A percentile compares a stretch with the other conserved stretches of the same genome.
Evolutionary conservation across 2,113 vertebrate species (phyloP).

Genomic region (Thomomys bottae): DNA sequence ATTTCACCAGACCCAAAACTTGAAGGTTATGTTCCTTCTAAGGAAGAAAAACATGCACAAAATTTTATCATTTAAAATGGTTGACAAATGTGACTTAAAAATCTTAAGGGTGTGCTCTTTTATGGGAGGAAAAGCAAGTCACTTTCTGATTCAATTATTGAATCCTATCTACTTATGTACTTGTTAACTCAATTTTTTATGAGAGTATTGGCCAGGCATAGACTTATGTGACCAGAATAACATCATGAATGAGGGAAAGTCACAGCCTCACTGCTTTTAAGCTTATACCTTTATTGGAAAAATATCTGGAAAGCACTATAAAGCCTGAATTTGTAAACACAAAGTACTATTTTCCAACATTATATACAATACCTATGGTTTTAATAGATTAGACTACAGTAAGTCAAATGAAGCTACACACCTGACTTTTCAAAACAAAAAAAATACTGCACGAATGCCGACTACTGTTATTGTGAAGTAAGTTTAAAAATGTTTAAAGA

Average conservation of each 20-base stretch:
- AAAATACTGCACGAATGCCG: slow-evolving; percentile 28
- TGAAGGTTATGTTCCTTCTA: slow-evolving; percentile 99
- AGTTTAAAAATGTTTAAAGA: too few species aligned
- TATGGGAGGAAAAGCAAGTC: slow-evolving; percentile 6
- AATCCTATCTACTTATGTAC: not conserved
- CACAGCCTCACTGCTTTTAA: not conserved
- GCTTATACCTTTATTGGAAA: not conserved
- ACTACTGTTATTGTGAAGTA: not conserved
- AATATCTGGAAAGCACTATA: not conserved
- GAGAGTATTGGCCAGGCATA: not conserved
- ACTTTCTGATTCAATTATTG: not conserved
- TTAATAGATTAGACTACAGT: not conserved
- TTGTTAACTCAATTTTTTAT: slow-evolving; percentile 16
- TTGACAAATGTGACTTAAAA: slow-evolving; percentile 20
- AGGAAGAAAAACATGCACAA: slow-evolving; percentile 67
- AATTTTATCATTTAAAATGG: slow-evolving; percentile 45
- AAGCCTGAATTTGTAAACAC: slow-evolving; percentile 46
- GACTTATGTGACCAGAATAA: not conserved
- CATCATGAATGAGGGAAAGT: not conserved
- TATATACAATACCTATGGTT: slow-evolving; percentile 12
- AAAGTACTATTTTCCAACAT: slow-evolving; percentile 24
- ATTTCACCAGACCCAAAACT: slow-evolving; percentile 97
- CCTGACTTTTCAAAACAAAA: not conserved
- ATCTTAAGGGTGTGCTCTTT: slow-evolving; percentile 27
- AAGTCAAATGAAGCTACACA: not conserved